Conservation (phyloP, 2,888 invertebrate species). For the Camptogramma bilineatum region DNA sequence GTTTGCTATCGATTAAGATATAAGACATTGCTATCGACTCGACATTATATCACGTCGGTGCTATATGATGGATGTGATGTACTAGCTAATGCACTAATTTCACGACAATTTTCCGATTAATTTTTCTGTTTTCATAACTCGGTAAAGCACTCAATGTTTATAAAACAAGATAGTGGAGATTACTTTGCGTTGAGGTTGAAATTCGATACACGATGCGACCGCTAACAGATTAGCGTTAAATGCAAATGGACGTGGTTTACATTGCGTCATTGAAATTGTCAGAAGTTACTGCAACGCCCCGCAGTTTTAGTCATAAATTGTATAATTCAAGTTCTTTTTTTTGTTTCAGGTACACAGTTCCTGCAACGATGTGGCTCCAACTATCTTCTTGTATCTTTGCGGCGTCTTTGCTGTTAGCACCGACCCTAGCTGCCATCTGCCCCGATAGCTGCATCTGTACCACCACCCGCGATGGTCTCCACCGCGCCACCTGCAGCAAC, state of each 20-base stretch:
- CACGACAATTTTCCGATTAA: slow-evolving; percentile 18
- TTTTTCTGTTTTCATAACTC: slow-evolving; percentile 39
- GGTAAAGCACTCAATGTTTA: slow-evolving; percentile 40
- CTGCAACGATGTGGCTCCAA: slow-evolving; percentile 68
- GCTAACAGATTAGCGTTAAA: slow-evolving; percentile 56
- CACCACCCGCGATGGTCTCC: slow-evolving; percentile 88
- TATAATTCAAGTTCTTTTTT: slow-evolving; percentile 39
- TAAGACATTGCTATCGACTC: too few species aligned
- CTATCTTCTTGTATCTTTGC: slow-evolving; percentile 63
- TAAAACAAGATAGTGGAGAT: slow-evolving; percentile 42
- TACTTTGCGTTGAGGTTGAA: slow-evolving; percentile 56
- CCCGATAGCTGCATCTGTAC: slow-evolving; percentile 85
- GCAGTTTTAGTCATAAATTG: slow-evolving; percentile 5
- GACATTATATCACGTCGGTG: not conserved
- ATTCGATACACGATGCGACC: slow-evolving; percentile 54
- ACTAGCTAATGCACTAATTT: slow-evolving; percentile 1
- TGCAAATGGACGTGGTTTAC: slow-evolving; percentile 48
- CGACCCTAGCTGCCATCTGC: slow-evolving; percentile 71
- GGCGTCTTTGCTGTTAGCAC: slow-evolving; percentile 62
- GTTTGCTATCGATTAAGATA: too few species aligned
- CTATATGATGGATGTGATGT: not conserved
- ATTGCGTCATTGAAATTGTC: slow-evolving; percentile 42
- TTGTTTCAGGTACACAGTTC: slow-evolving; percentile 74
- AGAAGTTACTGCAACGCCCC: slow-evolving; percentile 10
- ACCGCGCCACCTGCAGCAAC: slow-evolving; percentile 87